Evolutionary conservation across 37 sponge, comb jelly and placozoan genomes (phyloP).

Genomic region (Hormiphora californensis): DNA sequence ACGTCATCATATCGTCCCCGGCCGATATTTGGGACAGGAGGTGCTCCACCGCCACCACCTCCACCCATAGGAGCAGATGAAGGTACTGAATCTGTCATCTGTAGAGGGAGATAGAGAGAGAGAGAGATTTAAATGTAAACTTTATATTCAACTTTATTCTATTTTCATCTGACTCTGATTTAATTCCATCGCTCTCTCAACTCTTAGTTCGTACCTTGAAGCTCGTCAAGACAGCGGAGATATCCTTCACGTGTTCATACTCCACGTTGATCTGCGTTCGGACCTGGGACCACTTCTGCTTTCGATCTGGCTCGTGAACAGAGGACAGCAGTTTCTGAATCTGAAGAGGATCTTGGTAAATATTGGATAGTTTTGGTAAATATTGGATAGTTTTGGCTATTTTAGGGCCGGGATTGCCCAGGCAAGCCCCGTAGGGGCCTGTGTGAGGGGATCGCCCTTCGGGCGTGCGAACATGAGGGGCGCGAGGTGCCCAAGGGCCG

Average conservation of each 20-base stretch:
- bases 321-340: conserved; percentile 62
- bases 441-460: too few relatives aligned
- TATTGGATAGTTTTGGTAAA: not conserved
- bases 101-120: too few relatives aligned
- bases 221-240: conserved; percentile 66
- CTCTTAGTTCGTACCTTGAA: conserved; percentile 82
- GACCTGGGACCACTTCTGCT: conserved; percentile 75
- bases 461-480: too few relatives aligned
- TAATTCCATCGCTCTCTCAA: too few relatives aligned
- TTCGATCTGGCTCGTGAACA: conserved; percentile 58
- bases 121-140: too few relatives aligned
- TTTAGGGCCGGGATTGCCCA: too few relatives aligned
- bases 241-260: conserved; percentile 70
- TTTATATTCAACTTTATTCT: too few relatives aligned
- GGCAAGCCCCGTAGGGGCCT: too few relatives aligned
- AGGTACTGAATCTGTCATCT: conserved; percentile 5
- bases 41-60: not conserved
- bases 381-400: not conserved
- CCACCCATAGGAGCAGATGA: not conserved
- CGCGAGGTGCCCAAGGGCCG: too few relatives aligned
- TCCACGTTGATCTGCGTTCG: conserved; percentile 69
- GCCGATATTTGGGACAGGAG: too few relatives aligned
- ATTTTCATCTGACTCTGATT: too few relatives aligned
- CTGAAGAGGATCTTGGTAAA: not conserved
- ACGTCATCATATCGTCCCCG: conserved; percentile 21